Evolutionary conservation across 2,888 invertebrate species (phyloP).

Genomic region (Stenichneumon culpator): DNA sequence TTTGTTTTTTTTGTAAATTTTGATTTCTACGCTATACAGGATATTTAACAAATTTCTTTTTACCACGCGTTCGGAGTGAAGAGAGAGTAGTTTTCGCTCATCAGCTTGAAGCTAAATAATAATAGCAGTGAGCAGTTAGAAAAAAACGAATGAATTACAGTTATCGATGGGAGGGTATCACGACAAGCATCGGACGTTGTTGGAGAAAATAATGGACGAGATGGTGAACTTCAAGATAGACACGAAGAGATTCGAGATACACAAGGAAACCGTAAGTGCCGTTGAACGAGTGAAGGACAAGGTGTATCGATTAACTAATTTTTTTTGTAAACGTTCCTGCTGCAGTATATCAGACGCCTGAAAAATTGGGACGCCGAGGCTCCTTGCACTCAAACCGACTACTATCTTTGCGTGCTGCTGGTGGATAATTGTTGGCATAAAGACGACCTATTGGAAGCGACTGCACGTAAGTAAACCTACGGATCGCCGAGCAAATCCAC

Average conservation of each 20-base stretch:
- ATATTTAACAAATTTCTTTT: neutral
- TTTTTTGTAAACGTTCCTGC: slow-evolving; percentile 13
- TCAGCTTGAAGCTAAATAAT: too few species aligned
- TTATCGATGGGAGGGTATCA: slow-evolving; percentile 95
- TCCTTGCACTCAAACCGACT: slow-evolving; percentile 95
- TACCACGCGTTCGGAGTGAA: too few species aligned
- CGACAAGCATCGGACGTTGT: slow-evolving; percentile 93
- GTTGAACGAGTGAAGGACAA: neutral
- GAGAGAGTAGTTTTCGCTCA: too few species aligned
- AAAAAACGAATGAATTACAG: slow-evolving; percentile 86
- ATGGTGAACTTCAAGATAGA: slow-evolving; percentile 93
- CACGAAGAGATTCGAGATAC: slow-evolving; percentile 92
- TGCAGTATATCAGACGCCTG: slow-evolving; percentile 90
- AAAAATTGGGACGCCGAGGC: slow-evolving; percentile 97
- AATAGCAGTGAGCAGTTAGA: neutral
- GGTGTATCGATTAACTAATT: neutral
- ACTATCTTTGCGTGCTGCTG: slow-evolving; percentile 93
- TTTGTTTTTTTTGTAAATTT: neutral
- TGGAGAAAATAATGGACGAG: slow-evolving; percentile 94
- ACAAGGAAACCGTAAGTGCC: slow-evolving; percentile 91
- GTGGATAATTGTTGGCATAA: slow-evolving; percentile 96
- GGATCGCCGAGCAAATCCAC: neutral
- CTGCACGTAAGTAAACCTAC: slow-evolving; percentile 88
- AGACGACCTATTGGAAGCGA: slow-evolving; percentile 93
- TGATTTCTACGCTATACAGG: neutral